Evolutionary conservation across 2,113 vertebrate genomes (phyloP), one percentile per base, ranked within the genome.

Genomic region (Climacteris rufus): DNA sequence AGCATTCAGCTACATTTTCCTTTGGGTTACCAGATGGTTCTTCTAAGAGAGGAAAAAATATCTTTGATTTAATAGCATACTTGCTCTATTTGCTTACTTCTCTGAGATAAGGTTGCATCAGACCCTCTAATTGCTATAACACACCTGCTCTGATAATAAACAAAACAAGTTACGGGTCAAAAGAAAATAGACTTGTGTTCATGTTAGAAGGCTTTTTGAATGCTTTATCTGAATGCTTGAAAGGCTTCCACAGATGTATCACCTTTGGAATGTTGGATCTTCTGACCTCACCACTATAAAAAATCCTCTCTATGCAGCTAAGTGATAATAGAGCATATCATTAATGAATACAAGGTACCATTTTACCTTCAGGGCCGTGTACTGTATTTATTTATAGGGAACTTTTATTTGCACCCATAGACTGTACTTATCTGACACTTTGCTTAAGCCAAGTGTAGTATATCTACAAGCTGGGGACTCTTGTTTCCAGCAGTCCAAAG

Each of bases 101-200:
- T 98, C 93, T 96, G 88, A 90, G 95, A 97, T 75, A 85, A 94
- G 94, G 93, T 97, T 96, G 93, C 96, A 96, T 96, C 97, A 97
- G 97, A 96, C 97, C 83, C 37, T 79, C 96, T 97, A 97, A 98
- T 95, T 97, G 96, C 97, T 98, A 94, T 97, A 98, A 98, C 98
- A 98, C 97, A 99, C 96, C 97, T 98, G 97, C 97, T 98, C 97
- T 90, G 95, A 86, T 98, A 97, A 98, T 96, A 98, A 98, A 98
- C 97, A 97, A 97, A 98, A 96, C 79, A 86, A 89, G 27, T 90
- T 91, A 79, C 80, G 63, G 76, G 96, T 77, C 96, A 90, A 87
- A 97, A 98, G 94, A 97, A 98, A 98, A 97, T 97, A 98, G 96
- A 97, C 94, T 97, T 94, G 93, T 97, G 96, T 98, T 98, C 97